Conservation (phyloP, 1,140 invertebrate species). For the Calliopsis andreniformis region DNA sequence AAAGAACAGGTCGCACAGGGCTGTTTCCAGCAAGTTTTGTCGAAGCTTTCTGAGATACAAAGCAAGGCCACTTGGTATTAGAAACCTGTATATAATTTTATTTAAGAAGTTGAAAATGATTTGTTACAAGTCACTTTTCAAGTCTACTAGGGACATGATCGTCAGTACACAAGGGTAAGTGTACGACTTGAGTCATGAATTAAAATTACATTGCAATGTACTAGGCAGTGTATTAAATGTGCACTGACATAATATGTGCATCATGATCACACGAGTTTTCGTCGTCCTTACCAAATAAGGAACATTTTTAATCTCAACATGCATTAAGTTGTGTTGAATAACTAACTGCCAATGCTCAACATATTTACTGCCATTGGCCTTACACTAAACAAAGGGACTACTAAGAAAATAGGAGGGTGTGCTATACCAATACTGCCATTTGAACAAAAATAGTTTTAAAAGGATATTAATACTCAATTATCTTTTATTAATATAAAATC, state of each 20-base stretch:
- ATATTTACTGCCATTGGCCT: slow-evolving; percentile 58
- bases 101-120: not conserved
- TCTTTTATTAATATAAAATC: slow-evolving; percentile 6
- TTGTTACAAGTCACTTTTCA: not conserved
- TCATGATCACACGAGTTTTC: not conserved
- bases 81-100: slow-evolving; percentile 79
- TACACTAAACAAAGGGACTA: slow-evolving; percentile 22
- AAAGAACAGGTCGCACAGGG: slow-evolving; percentile 94
- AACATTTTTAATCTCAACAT: slow-evolving; percentile 20
- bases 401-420: slow-evolving; percentile 47
- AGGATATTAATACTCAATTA: not conserved
- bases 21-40: slow-evolving; percentile 97
- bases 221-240: slow-evolving; percentile 14
- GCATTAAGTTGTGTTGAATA: slow-evolving; percentile 14
- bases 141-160: slow-evolving; percentile 8
- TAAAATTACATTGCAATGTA: not conserved
- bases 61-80: slow-evolving; percentile 72
- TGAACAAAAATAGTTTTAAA: slow-evolving; percentile 29
- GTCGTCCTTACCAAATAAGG: not conserved
- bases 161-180: slow-evolving; percentile 27
- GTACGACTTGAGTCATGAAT: slow-evolving; percentile 5
- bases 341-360: slow-evolving; percentile 26
- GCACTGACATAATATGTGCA: slow-evolving; percentile 5
- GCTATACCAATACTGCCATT: slow-evolving; percentile 63
- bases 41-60: slow-evolving; percentile 85